These are phyloP conservation scores for Lycorma delicatula DNA, from an alignment of 1,140 invertebrate species.

Conservation along the genomic window DNA sequence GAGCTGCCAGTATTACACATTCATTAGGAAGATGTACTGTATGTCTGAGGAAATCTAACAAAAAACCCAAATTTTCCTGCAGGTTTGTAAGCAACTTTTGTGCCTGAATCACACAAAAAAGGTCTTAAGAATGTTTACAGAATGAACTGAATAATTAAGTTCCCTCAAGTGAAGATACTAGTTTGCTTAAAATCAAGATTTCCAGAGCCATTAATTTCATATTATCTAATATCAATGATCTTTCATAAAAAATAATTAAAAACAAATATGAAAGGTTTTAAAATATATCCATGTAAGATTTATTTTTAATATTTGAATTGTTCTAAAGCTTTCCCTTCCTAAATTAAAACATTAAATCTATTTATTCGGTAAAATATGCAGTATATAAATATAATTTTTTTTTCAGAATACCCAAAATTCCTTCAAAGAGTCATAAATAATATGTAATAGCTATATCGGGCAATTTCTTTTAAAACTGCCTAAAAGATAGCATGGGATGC, in stretches of 20 bases:
- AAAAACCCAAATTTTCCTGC: not conserved
- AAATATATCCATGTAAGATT: not conserved
- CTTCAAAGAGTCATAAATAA: not conserved
- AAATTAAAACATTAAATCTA: not conserved
- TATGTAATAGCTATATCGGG: not conserved
- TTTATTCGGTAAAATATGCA: not conserved
- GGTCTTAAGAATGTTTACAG: not conserved
- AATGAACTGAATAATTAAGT: not conserved
- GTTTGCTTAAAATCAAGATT: not conserved
- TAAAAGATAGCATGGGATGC: not conserved
- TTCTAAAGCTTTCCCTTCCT: not conserved
- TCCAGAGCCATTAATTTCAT: not conserved
- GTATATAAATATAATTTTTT: not conserved
- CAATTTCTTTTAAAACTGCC: not conserved
- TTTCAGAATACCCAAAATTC: not conserved
- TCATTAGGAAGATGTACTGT: not conserved
- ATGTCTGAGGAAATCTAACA: not conserved
- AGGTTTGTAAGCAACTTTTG: not conserved
- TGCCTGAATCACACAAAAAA: not conserved
- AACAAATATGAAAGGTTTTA: not conserved
- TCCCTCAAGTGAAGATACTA: not conserved
- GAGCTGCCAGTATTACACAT: not conserved
- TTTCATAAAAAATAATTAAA: not conserved
- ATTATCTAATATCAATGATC: not conserved
- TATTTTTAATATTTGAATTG: not conserved